Evolutionary conservation across 2,797 vertebrate species (phyloP).

Genomic region (Chrosomus eos): DNA sequence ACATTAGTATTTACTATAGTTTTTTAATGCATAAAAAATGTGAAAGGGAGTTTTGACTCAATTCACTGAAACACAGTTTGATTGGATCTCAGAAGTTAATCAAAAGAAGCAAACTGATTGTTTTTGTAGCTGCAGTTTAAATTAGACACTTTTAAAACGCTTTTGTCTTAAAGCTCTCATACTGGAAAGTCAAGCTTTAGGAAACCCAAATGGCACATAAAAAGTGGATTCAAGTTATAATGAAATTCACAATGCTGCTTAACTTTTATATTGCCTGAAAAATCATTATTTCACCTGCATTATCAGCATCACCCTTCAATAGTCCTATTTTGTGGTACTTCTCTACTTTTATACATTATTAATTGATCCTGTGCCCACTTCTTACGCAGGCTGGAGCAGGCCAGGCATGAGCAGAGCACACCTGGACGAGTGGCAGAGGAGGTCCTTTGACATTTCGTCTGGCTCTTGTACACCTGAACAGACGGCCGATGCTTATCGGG

Average conservation of each 20-base stretch:
- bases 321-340: slow-evolving; percentile 1
- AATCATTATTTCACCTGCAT: neutral
- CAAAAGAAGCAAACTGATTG: neutral
- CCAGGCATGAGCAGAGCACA: slow-evolving; percentile 81
- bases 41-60: neutral
- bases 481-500: slow-evolving; percentile 91
- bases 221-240: neutral
- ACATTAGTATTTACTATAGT: neutral
- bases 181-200: neutral
- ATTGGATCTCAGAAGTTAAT: neutral
- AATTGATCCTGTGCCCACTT: slow-evolving; percentile 70
- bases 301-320: neutral
- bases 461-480: slow-evolving; percentile 84
- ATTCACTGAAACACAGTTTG: neutral
- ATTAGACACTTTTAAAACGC: neutral
- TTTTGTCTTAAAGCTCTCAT: neutral
- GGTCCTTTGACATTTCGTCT: slow-evolving; percentile 90
- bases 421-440: slow-evolving; percentile 92
- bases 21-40: neutral
- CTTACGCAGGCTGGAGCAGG: slow-evolving; percentile 76
- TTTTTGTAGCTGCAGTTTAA: neutral
- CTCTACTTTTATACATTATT: slow-evolving; percentile 67
- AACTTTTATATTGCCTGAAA: neutral
- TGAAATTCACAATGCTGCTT: neutral
- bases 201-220: neutral